Percentiles rank a stretch among this genome's conserved stretches.
Evolutionary conservation across 2,113 vertebrate genomes (phyloP).

Genomic region (Fukomys damarensis): DNA sequence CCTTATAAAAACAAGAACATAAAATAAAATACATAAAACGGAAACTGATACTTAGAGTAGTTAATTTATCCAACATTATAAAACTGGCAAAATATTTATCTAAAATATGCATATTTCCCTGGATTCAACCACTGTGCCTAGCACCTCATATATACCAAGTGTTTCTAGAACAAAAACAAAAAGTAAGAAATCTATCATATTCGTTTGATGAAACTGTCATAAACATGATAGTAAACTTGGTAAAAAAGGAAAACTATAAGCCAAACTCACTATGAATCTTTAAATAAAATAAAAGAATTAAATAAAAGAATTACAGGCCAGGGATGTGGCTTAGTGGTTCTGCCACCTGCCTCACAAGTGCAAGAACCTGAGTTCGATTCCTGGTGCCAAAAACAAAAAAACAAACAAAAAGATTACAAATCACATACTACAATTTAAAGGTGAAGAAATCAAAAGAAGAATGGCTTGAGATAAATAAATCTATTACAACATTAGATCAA

Average conservation of each 20-base stretch:
- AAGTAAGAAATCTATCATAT: not conserved
- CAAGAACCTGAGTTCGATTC: too few species aligned
- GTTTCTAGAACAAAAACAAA: constrained; percentile 23
- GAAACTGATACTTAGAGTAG: not conserved
- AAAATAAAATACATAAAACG: not conserved
- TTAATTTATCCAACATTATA: not conserved
- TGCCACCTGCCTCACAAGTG: too few species aligned
- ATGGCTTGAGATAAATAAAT: not conserved
- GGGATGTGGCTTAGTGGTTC: too few species aligned
- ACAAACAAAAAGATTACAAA: not conserved
- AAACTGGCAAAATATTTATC: not conserved
- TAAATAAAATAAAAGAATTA: constrained; percentile 4
- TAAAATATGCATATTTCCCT: not conserved
- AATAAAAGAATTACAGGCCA: too few species aligned
- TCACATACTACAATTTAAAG: not conserved
- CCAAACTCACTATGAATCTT: not conserved
- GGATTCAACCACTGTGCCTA: not conserved
- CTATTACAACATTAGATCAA: not conserved
- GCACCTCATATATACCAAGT: not conserved
- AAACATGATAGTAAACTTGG: not conserved
- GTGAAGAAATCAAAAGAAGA: not conserved
- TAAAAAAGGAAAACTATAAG: not conserved
- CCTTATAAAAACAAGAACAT: not conserved
- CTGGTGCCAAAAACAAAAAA: too few species aligned
- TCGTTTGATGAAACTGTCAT: not conserved